phyloP scores from a whole-genome alignment of 92 coral and sea anemone species.

The Porites cylindrica region DNA sequence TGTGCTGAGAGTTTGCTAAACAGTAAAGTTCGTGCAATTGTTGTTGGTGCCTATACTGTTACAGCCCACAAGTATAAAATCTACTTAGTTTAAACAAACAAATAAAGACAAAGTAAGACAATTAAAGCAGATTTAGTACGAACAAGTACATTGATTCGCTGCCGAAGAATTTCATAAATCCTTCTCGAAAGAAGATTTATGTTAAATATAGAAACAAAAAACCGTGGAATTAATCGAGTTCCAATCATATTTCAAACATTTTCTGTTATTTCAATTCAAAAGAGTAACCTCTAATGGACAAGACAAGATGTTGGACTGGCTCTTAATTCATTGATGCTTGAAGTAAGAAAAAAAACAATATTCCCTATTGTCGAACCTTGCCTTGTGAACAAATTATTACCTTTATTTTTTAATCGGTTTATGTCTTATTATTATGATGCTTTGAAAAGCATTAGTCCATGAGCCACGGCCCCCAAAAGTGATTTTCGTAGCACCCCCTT shows the following conservation, averaged over 20 bases:
- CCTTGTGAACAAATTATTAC: no score
- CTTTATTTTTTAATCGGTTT: no score
- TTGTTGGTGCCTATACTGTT: no score
- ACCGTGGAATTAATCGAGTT: background rate
- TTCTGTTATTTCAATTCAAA: background rate
- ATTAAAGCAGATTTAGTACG: background rate
- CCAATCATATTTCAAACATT: background rate
- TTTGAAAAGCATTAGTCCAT: no score
- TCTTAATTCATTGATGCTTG: background rate
- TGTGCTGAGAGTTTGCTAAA: no score
- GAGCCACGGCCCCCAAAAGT: no score
- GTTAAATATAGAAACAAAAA: background rate
- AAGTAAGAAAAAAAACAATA: background rate
- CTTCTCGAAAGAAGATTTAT: background rate
- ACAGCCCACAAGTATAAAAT: no score
- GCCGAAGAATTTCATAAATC: background rate
- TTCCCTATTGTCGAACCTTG: background rate
- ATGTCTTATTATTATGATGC: no score
- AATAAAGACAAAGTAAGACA: background rate
- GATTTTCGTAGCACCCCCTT: no score
- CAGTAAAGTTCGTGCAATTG: no score
- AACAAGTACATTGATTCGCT: background rate
- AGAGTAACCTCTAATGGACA: background rate
- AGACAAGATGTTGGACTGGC: slow-evolving; percentile 15
- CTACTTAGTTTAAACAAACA: background rate